Base-by-base conservation (phyloP, 2,797 vertebrate genomes). In the Avahi laniger region DNA sequence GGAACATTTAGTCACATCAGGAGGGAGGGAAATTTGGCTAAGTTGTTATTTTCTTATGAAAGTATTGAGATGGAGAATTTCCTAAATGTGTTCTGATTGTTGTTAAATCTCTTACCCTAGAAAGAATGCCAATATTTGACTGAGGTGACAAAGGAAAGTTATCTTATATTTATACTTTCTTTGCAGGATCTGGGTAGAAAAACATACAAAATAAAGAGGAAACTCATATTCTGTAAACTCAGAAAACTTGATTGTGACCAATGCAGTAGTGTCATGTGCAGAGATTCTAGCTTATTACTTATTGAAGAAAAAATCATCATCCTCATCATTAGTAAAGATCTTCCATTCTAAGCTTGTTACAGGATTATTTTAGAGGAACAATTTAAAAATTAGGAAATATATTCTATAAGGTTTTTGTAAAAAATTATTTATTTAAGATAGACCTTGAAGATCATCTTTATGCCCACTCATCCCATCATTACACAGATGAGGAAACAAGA, bases 11-110 rank as follows among this genome's bases (percentile, higher is more conserved):
- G 70, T 63, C 57, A 91, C 81, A 87, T 79, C 82, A 79, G 43
- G n/a, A 93, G 79, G 10, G 75, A 95, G 15, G 5, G 35, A 63
- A 87, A 82, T 90, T 91, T 94, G 24, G 69, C 75, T 95, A 82
- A 91, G 76, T 91, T 93, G 0, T 95, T 94, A 95, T 91, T 96
- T 91, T 72, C 70, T 81, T 81, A 89, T 54, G 26, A 93, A 91
- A 96, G 3, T 93, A 30, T 83, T 93, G 63, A 75, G 57, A 70
- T 24, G 30, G 5, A 22, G 3, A 63, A 73, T 94, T 92, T 96
- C 95, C 35, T 84, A 90, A 96, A 57, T 89, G 78, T 91, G 28
- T 65, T 87, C 30, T 75, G 63, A 65, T 94, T 17, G 87, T 84
- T 78, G 59, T 76, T 54, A 91, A 82, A 93, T 86, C 17, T 91